Evolutionary conservation across 2,888 invertebrate species (phyloP).

Genomic region (Synergus umbraculus): DNA sequence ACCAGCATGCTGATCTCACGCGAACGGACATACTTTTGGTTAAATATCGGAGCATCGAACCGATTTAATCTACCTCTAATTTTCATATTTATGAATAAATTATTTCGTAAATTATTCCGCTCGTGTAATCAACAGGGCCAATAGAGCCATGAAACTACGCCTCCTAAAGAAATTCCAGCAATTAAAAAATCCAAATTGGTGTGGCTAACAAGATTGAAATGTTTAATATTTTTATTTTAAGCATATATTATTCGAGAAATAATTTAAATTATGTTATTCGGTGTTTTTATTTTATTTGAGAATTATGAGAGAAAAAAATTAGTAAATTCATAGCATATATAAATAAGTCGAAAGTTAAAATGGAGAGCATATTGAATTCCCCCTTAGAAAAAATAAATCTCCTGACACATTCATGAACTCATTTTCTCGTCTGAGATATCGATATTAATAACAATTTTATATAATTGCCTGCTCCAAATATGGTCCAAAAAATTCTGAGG

Average conservation of each 20-base stretch:
- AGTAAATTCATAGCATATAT: background rate
- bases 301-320: background rate
- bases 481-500: constrained; percentile 4
- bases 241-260: background rate
- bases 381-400: background rate
- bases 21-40: constrained; percentile 31
- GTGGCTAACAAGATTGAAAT: background rate
- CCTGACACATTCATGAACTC: constrained; percentile 43
- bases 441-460: constrained; percentile 33
- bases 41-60: constrained; percentile 50
- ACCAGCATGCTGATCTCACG: constrained; percentile 34
- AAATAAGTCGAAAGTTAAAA: background rate
- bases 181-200: background rate
- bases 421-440: constrained; percentile 42
- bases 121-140: constrained; percentile 57
- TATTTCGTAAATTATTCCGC: constrained; percentile 60
- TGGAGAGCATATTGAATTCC: background rate
- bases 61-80: constrained; percentile 54
- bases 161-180: constrained; percentile 2
- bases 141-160: background rate
- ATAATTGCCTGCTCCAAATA: constrained; percentile 35
- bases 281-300: background rate
- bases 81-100: constrained; percentile 53
- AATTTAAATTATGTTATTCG: too few species aligned
- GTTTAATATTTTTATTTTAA: background rate